A percentile compares a stretch with the other conserved stretches of the same genome.
phyloP scores from a whole-genome alignment of 2,113 vertebrate genomes.

The Silurus meridionalis region DNA sequence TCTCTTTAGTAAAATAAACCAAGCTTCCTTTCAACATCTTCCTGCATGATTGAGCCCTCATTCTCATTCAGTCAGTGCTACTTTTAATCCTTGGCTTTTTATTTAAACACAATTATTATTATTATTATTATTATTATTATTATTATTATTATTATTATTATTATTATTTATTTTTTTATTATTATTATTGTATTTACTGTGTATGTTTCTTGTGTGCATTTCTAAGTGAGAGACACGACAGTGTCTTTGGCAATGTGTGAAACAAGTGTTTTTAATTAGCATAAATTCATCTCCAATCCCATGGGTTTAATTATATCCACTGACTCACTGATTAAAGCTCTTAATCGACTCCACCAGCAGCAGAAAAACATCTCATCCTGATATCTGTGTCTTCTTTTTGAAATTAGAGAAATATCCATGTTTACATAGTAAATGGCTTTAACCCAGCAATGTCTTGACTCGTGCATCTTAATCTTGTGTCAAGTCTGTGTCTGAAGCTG shows the following conservation, averaged over 20 bases:
- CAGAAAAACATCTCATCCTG: conserved; percentile 44
- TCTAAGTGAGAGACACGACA: conserved; percentile 6
- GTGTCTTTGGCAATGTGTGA: conserved; percentile 40
- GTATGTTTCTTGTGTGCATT: background rate
- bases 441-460: background rate
- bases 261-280: conserved; percentile 49
- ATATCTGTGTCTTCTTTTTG: conserved; percentile 39
- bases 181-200: background rate
- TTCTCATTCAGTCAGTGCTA: background rate
- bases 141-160: no score
- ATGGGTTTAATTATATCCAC: conserved; percentile 52
- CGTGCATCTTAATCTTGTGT: conserved; percentile 20
- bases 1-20: background rate
- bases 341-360: conserved; percentile 50
- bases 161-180: no score
- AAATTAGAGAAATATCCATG: conserved; percentile 40
- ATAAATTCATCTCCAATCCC: conserved; percentile 51
- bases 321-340: conserved; percentile 53
- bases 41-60: background rate
- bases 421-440: conserved; percentile 32
- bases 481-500: background rate
- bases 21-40: background rate
- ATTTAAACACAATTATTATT: background rate
- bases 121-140: no score
- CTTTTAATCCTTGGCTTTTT: background rate